A percentile compares a stretch with the other conserved stretches of the same genome.
Evolutionary conservation across 2,888 invertebrate genomes (phyloP).

Genomic region (Belgica antarctica): DNA sequence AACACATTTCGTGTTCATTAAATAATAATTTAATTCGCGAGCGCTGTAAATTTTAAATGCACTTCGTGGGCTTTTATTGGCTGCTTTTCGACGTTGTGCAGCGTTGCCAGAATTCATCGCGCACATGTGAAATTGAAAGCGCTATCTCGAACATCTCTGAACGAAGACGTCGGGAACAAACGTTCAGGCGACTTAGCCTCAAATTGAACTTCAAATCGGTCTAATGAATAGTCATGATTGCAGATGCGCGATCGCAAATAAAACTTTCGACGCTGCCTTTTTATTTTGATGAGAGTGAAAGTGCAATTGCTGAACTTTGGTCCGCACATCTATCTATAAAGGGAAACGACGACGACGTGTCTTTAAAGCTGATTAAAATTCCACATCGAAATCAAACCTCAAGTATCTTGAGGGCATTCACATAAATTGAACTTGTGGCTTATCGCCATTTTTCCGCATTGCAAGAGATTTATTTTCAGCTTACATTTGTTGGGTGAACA

Average conservation of each 20-base stretch:
- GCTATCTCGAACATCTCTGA: neutral
- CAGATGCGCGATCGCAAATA: too few relatives aligned
- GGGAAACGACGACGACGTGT: slow-evolving; percentile 10
- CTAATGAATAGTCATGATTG: too few relatives aligned
- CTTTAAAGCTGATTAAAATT: neutral
- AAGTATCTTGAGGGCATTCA: neutral
- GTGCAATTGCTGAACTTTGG: slow-evolving; percentile 19
- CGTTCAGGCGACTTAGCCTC: neutral
- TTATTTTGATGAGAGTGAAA: slow-evolving; percentile 12
- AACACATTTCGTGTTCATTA: too few relatives aligned
- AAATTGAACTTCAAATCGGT: slow-evolving; percentile 12
- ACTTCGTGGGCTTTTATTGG: slow-evolving; percentile 4
- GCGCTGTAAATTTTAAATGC: too few relatives aligned
- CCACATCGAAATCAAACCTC: too few relatives aligned
- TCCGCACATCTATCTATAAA: neutral
- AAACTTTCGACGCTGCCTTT: too few relatives aligned
- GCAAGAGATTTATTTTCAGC: too few relatives aligned
- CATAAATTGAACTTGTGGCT: neutral
- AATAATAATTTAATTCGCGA: too few relatives aligned
- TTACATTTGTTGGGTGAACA: too few relatives aligned
- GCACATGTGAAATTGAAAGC: slow-evolving; percentile 5
- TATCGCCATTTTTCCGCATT: neutral
- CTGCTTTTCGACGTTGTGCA: neutral
- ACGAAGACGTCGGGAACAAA: neutral
- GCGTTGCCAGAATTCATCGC: neutral